Evolutionary conservation across 1,140 invertebrate species (phyloP).

Genomic region (Sycobia sp.): DNA sequence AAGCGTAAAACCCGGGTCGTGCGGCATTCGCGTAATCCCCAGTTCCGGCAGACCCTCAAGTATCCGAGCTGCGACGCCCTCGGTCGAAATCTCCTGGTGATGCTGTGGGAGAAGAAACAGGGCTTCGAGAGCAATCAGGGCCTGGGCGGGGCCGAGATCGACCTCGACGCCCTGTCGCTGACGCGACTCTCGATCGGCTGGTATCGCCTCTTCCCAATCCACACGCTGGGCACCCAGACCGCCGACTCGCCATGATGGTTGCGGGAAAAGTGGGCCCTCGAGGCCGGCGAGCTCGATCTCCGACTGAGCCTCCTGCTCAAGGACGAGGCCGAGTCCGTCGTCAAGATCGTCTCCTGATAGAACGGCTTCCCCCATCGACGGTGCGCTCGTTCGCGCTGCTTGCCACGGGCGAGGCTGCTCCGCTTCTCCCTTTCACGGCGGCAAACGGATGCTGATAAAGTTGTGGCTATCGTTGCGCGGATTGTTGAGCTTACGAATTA

Average conservation of each 20-base stretch:
- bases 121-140: conserved; percentile 88
- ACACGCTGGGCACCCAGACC: conserved; percentile 71
- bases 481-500: too few relatives aligned
- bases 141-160: conserved; percentile 83
- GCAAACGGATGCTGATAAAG: conserved; percentile 8
- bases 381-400: not conserved
- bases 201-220: conserved; percentile 88
- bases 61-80: conserved; percentile 83
- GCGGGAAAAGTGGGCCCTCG: conserved; percentile 60
- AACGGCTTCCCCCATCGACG: conserved; percentile 17
- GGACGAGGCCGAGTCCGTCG: conserved; percentile 53
- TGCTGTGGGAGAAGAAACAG: conserved; percentile 86
- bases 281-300: conserved; percentile 59
- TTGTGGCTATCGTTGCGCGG: too few relatives aligned
- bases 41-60: conserved; percentile 86
- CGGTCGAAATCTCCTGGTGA: conserved; percentile 83
- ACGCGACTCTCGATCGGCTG: conserved; percentile 80
- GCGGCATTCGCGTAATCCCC: conserved; percentile 77
- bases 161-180: conserved; percentile 78
- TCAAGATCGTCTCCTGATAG: conserved; percentile 59
- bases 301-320: conserved; percentile 56
- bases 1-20: conserved; percentile 89
- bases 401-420: not conserved
- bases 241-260: conserved; percentile 74
- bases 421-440: too few relatives aligned